These are phyloP conservation scores for Cavia aperea DNA, from an alignment of 2,113 vertebrate genomes.

Conservation along the genomic window DNA sequence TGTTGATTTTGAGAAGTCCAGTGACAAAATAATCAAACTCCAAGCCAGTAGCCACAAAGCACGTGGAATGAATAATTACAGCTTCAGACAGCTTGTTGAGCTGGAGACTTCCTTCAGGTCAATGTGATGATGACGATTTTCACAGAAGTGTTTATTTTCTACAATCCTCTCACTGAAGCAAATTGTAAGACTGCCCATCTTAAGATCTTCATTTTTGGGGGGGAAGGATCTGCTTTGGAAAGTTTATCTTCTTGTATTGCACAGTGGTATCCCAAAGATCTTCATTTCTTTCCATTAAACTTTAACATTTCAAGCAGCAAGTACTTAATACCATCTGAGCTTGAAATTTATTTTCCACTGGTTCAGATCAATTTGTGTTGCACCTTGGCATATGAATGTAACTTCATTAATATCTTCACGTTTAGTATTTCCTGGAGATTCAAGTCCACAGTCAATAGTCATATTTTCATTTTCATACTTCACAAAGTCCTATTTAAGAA, in stretches of 20 bases:
- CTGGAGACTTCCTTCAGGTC: background rate
- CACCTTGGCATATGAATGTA: background rate
- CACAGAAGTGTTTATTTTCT: background rate
- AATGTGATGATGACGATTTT: background rate
- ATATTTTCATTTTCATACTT: background rate
- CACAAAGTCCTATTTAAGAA: background rate
- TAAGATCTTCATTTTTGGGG: background rate
- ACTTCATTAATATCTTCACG: background rate
- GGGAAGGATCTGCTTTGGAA: background rate
- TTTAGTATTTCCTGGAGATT: background rate
- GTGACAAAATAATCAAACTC: slow-evolving; percentile 88
- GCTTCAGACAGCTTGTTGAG: background rate
- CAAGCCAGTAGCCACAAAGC: background rate
- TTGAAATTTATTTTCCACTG: background rate
- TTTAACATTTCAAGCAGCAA: background rate
- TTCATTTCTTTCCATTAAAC: background rate
- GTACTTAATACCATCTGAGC: background rate
- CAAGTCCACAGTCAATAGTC: background rate
- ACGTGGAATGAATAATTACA: background rate
- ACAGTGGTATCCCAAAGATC: background rate
- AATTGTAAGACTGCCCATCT: background rate
- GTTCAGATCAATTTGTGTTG: background rate
- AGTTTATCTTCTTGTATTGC: background rate
- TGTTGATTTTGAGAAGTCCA: slow-evolving; percentile 95
- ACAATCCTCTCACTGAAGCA: background rate